Evolutionary conservation across 2,113 vertebrate genomes (phyloP), one percentile per base, ranked within the genome.

Genomic region (Channa argus): DNA sequence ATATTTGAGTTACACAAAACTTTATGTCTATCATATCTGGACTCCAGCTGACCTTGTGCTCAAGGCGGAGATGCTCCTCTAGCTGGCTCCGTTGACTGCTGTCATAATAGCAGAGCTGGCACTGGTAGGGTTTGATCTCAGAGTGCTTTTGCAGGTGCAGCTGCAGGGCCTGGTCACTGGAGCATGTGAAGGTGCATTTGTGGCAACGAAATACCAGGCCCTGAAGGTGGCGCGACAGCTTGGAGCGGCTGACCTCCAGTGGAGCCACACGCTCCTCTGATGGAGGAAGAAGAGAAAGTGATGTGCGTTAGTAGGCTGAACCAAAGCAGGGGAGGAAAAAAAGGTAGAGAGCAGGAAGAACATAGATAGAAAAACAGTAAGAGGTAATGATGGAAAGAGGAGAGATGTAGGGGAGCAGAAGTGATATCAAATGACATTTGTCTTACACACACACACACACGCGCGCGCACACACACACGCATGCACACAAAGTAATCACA

Each of bases 161-260:
- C 94, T 98, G 97, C 86, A 99, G 94, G 81, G 93, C 95, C 89
- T 96, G 96, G 53, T 97, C 97, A 60, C 95, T 98, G 90, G 98
- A 99, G 94, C 98, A 99, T 79, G 96, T 99, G 92, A 99, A 99
- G 80, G 98, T 98, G 93, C 98, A 99, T 91, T 96, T 97, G 93
- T 98, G 96, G 89, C 98, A 99, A 76, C 96, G 96, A 92, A 99
- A 98, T 79, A 99, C 96, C 67, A 98, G 85, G 82, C 97, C 98
- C 91, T 97, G 96, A 89, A 99, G 95, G 93, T 99, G 96, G 84
- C 96, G 96, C 0, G 97, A 98, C 84, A 99, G 95, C 91, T 99
- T 98, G 86, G 98, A 99, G 85, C 96, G 97, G 90, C 96, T 97
- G 80, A 99, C 95, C 89, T 99, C 97, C 83, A 99, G 95, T 14